phyloP scores from a whole-genome alignment of 2,113 vertebrate species.

The Hypanus sabinus region DNA sequence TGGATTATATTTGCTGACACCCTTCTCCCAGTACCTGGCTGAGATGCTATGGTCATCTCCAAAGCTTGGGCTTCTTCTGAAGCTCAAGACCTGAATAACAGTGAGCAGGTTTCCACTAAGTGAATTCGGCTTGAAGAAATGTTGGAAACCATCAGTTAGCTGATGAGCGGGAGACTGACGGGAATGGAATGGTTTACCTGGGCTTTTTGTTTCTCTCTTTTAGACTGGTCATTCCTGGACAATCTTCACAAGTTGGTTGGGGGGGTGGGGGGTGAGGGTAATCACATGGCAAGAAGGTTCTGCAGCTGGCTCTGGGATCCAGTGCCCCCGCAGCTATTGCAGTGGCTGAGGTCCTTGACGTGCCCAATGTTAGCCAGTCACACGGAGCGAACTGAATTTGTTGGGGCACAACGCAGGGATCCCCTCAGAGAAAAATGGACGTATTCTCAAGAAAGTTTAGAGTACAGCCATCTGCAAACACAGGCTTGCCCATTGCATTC shows the following conservation, averaged over 20 bases:
- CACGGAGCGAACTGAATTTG: not conserved
- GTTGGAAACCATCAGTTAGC: too few species aligned
- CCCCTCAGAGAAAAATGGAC: not conserved
- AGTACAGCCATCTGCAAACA: not conserved
- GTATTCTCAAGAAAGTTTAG: not conserved
- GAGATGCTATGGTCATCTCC: not conserved
- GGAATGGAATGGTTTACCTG: not conserved
- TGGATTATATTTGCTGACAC: too few species aligned
- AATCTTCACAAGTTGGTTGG: not conserved
- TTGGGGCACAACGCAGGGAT: not conserved
- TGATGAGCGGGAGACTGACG: not conserved
- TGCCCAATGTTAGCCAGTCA: not conserved
- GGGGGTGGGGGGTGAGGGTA: too few species aligned
- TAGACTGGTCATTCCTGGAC: not conserved
- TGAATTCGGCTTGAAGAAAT: too few species aligned
- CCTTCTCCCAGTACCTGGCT: not conserved
- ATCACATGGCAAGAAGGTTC: too few species aligned
- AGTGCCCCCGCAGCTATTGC: not conserved
- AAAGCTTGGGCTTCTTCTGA: not conserved
- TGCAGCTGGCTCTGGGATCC: too few species aligned
- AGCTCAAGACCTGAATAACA: not conserved
- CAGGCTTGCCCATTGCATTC: not conserved
- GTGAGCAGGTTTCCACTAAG: not conserved
- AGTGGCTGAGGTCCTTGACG: not conserved
- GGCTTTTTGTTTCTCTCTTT: too few species aligned